A percentile compares a stretch with the other conserved stretches of the same genome.
These are phyloP conservation scores for Pachycephala philippinensis DNA, from an alignment of 2,113 vertebrate species.

Conservation along the genomic window DNA sequence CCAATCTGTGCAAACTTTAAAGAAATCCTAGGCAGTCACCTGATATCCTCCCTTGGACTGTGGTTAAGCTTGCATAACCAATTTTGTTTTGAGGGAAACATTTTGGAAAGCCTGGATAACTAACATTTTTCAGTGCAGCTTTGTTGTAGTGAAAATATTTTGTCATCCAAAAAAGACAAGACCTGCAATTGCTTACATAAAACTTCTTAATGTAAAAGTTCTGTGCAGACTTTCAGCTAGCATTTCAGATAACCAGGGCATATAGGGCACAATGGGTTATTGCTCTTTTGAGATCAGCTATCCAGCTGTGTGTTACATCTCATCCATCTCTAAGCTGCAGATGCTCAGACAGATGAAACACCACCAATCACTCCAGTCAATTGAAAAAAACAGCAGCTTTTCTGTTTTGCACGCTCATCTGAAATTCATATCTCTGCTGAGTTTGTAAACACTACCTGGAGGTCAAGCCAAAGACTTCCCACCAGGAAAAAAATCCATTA, in stretches of 20 bases:
- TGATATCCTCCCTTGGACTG: not conserved
- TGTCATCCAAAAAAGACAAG: not conserved
- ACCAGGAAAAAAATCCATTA: not conserved
- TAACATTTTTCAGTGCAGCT: not conserved
- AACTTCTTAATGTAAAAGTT: not conserved
- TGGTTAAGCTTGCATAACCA: not conserved
- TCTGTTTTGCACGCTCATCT: not conserved
- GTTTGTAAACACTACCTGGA: not conserved
- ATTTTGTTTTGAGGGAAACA: not conserved
- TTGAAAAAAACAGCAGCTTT: not conserved
- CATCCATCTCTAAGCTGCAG: slow-evolving; percentile 1
- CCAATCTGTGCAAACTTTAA: not conserved
- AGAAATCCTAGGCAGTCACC: not conserved
- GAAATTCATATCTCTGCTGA: slow-evolving; percentile 17
- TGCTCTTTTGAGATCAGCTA: not conserved
- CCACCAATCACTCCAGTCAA: not conserved
- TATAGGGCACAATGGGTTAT: not conserved
- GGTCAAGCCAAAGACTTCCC: not conserved
- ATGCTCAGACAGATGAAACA: slow-evolving; percentile 15
- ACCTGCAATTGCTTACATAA: not conserved
- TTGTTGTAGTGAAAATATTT: not conserved
- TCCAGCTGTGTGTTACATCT: slow-evolving; percentile 6
- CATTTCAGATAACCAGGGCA: not conserved
- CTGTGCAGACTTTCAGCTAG: not conserved
- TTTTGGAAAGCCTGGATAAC: not conserved